Percentiles rank a stretch among this genome's conserved stretches.
phyloP scores from a whole-genome alignment of 1,140 invertebrate species.

The Achatina immaculata region DNA sequence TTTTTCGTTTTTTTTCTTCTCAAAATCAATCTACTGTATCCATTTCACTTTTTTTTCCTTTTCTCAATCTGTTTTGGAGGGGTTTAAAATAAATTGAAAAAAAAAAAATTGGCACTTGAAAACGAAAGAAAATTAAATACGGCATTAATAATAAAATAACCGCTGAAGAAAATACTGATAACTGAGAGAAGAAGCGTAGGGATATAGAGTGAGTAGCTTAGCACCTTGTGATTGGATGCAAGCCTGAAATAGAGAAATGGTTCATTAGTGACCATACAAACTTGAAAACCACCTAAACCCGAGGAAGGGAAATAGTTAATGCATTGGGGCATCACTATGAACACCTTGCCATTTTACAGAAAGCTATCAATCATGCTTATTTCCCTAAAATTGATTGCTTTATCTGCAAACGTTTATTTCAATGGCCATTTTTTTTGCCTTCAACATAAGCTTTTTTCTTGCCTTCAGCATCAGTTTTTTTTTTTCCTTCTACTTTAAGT shows the following conservation, averaged over 20 bases:
- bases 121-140: background rate
- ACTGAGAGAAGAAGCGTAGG: background rate
- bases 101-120: too few relatives aligned
- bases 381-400: too few relatives aligned
- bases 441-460: too few relatives aligned
- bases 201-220: background rate
- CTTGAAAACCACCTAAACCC: background rate
- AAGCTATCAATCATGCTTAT: too few relatives aligned
- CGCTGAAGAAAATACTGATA: background rate
- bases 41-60: background rate
- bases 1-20: background rate
- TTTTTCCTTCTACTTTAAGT: too few relatives aligned
- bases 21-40: background rate
- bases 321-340: too few relatives aligned
- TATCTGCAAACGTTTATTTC: too few relatives aligned
- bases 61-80: background rate
- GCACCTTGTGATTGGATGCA: slow-evolving; percentile 28
- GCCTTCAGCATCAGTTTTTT: too few relatives aligned
- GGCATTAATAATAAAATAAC: background rate
- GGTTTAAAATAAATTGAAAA: background rate
- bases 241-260: slow-evolving; percentile 42
- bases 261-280: slow-evolving; percentile 7
- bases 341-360: too few relatives aligned
- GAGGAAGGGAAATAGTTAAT: too few relatives aligned
- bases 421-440: too few relatives aligned